A percentile compares a stretch with the other conserved stretches of the same genome.
These are phyloP conservation scores for Oceanodroma tethys DNA, from an alignment of 2,113 vertebrate species.

Conservation along the genomic window DNA sequence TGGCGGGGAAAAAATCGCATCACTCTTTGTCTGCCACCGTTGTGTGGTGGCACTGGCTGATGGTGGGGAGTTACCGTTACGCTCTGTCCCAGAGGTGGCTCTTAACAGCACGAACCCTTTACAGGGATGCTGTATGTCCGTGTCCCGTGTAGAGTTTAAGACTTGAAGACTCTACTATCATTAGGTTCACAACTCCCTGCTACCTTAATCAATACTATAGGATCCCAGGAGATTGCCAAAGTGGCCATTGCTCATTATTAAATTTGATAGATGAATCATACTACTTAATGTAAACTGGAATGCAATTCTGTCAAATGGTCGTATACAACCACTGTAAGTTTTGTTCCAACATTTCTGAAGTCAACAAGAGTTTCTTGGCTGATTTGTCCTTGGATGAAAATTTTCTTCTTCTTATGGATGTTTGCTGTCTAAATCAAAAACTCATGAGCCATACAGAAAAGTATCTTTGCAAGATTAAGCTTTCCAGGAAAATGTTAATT, in stretches of 20 bases:
- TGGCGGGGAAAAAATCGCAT: fast-evolving
- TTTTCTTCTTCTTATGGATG: neutral
- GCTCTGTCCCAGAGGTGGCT: neutral
- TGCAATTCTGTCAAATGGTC: neutral
- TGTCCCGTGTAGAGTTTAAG: neutral
- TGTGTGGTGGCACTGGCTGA: neutral
- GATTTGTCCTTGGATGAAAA: neutral
- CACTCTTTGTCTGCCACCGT: neutral
- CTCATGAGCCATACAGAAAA: neutral
- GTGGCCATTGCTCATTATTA: neutral
- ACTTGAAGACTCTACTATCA: neutral
- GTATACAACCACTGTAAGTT: neutral
- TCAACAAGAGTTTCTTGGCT: neutral
- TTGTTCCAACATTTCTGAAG: neutral
- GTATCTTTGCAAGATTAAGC: neutral
- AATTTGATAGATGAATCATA: neutral
- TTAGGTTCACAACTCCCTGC: neutral
- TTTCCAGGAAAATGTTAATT: neutral
- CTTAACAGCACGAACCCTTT: neutral
- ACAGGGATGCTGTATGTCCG: neutral
- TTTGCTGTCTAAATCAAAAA: neutral
- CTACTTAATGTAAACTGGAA: neutral
- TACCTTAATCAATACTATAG: neutral
- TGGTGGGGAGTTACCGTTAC: neutral
- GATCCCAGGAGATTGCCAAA: neutral